Evolutionary conservation across 2,113 vertebrate species (phyloP), one percentile per base, ranked within the genome.

Genomic region (Mobula hypostoma): DNA sequence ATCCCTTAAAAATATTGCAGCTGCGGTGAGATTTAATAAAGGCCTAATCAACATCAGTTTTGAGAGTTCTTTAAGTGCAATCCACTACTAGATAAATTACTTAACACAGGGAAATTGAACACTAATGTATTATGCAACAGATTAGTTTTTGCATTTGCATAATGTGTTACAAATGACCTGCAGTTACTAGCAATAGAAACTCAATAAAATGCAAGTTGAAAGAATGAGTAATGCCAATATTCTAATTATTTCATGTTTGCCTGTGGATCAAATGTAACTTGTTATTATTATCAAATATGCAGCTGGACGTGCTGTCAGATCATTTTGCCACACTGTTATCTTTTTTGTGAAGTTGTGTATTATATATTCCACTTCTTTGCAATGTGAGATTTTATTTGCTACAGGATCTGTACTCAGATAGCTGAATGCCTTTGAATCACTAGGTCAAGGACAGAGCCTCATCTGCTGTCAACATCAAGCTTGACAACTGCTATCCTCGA

Each of bases 111-210:
- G 96, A 95, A 95, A 96, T 95, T 94, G 94, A 95, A 94, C 94
- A 96, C 96, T 97, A 95, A 96, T 96, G 96, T 97, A 96, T 97
- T 96, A 97, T 97, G 96, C 95, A 97, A 96, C 96, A 97, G 96
- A 96, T 97, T 97, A 96, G 95, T 95, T 96, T 96, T 95, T 95
- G 95, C 94, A 96, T 97, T 97, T 97, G 96, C 96, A 96, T 97
- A 97, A 97, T 96, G 94, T 96, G 95, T 90, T 96, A 96, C 96
- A 96, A 96, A 96, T 85, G 95, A 96, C 95, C 95, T 95, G 95
- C 95, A 96, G 95, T 97, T 97, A 96, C 94, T 94, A 96, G 95
- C 94, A 95, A 92, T 94, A 95, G 95, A 96, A 95, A 74, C 94
- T 95, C 91, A 94, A 94, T 95, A 96, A 96, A 96, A 96, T 96